A percentile compares a stretch with the other conserved stretches of the same genome.
These are phyloP conservation scores for Simalia tracyae DNA, from an alignment of 2,797 vertebrate genomes.

Conservation along the genomic window DNA sequence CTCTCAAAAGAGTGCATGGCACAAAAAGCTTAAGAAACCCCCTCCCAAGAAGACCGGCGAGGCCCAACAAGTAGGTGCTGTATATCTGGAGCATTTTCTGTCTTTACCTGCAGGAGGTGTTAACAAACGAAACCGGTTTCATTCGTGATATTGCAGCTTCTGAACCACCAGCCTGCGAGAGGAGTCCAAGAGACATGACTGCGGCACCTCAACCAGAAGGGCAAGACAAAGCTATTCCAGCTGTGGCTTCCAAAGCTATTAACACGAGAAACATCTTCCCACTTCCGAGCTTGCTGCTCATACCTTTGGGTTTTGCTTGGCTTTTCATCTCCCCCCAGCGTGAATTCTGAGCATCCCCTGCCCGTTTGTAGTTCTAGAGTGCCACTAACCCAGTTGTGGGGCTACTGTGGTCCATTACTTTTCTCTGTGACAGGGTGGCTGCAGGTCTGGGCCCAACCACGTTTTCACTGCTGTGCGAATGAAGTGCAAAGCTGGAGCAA, in stretches of 20 bases:
- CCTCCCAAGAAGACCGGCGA: neutral
- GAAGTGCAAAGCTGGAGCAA: neutral
- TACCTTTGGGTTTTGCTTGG: conserved; percentile 28
- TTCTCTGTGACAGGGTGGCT: neutral
- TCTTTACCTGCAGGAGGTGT: conserved; percentile 50
- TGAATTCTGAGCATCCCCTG: neutral
- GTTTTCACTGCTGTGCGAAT: neutral
- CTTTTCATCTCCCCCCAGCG: neutral
- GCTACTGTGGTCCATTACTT: neutral
- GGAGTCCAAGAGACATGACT: conserved; percentile 34
- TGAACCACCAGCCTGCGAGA: conserved; percentile 33
- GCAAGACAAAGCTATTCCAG: neutral
- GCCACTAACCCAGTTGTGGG: neutral
- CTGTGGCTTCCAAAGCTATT: neutral
- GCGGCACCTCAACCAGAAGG: conserved; percentile 15
- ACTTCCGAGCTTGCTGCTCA: conserved; percentile 16
- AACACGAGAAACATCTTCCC: neutral
- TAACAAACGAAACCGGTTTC: conserved; percentile 59
- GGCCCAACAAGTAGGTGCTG: neutral
- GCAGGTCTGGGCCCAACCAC: neutral
- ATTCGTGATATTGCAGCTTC: conserved; percentile 53
- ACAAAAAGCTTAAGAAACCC: neutral
- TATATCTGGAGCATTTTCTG: neutral
- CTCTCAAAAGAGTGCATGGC: neutral
- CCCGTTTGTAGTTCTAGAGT: neutral